These are phyloP conservation scores for Cyclura pinguis DNA, from an alignment of 2,797 vertebrate species.

Conservation along the genomic window DNA sequence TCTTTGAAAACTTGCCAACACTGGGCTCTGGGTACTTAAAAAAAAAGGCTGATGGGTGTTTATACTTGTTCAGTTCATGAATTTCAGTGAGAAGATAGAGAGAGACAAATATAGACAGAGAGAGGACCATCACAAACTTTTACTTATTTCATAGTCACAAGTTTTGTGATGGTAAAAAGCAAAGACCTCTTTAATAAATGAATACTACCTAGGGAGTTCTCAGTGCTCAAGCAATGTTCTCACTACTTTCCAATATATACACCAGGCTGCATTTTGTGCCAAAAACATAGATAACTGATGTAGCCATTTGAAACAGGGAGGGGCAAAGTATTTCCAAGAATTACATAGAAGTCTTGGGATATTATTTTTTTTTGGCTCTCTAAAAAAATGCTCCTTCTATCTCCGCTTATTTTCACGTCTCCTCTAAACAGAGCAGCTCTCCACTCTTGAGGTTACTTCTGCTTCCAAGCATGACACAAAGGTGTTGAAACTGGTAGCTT, in stretches of 20 bases:
- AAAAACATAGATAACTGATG: background rate
- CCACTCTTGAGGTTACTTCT: slow-evolving; percentile 16
- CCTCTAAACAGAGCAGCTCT: background rate
- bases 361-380: background rate
- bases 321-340: background rate
- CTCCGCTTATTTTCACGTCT: background rate
- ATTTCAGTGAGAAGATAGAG: no score
- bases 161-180: no score
- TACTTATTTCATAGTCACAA: no score
- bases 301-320: background rate
- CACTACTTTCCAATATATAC: background rate
- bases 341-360: background rate
- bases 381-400: background rate
- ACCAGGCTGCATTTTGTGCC: background rate
- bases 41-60: no score
- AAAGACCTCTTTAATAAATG: no score
- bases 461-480: slow-evolving; percentile 12
- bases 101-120: no score
- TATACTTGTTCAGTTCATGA: no score
- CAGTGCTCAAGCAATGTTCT: background rate
- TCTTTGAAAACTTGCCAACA: no score
- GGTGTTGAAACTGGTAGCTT: slow-evolving; percentile 20
- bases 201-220: background rate
- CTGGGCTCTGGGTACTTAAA: no score
- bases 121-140: no score